Base-by-base conservation (phyloP, 2,113 vertebrate species). In the Macaca nemestrina region DNA sequence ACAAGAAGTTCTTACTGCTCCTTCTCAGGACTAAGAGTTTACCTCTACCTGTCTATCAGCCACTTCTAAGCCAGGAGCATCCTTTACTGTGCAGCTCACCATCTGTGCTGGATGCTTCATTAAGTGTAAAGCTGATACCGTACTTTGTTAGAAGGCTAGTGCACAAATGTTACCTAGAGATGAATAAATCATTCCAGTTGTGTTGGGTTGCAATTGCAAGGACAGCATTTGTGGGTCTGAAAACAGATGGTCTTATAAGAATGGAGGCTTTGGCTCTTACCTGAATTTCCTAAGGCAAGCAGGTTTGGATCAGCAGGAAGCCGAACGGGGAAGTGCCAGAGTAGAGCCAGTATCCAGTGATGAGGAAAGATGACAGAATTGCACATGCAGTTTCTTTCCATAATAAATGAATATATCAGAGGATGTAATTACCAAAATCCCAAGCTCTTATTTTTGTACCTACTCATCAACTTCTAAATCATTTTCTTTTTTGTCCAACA, bases 121-220 rank as follows among this genome's bases (percentile, higher is more conserved):
- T 97, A 98, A 78, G 72, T 64, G 68, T 93, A 96, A 97, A 97
- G 95, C 97, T 97, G 97, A 97, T 91, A 96, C 87, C 27, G 17
- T 93, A 92, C 78, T 96, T 91, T 96, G 70, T 90, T 93, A 82
- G 96, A 96, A 97, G 55, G 38, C 82, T 38, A 80, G 64, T 64
- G 59, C 1, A 97, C 95, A 98, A 96, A 97, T 91, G 68, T 1
- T 94, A 94, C 84, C 93, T 90, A 83, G 81, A 97, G 90, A 96
- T 87, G 80, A 93, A 97, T 97, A 97, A 86, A 97, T 98, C 93
- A 98, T 96, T 96, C 96, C 94, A 97, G 96, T 96, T 98, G 97
- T 90, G 88, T 76, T 96, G 92, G 95, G 92, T 89, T 97, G 80
- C 97, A 97, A 97, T 6, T 91, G 61, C 90, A 95, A 97, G 50